Evolutionary conservation across 1,140 invertebrate genomes (phyloP).

Genomic region (Mylabris phalerata): DNA sequence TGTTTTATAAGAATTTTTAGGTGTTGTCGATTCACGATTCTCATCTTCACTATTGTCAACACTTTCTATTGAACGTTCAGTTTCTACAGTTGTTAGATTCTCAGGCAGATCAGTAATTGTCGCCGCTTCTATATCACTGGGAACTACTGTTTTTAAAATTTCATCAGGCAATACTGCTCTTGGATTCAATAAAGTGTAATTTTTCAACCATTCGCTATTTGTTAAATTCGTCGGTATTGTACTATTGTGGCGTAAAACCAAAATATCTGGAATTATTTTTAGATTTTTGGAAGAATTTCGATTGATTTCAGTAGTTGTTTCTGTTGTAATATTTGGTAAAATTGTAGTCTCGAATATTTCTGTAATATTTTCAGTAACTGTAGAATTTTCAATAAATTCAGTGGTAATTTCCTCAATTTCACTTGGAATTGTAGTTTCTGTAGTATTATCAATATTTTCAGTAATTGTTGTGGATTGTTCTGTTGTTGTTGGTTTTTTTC

Average conservation of each 20-base stretch:
- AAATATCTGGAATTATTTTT: constrained; percentile 32
- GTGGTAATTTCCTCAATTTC: constrained; percentile 15
- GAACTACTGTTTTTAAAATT: constrained; percentile 22
- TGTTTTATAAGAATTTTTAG: background rate
- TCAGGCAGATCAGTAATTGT: constrained; percentile 1
- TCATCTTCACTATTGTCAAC: background rate
- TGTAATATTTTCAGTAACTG: constrained; percentile 15
- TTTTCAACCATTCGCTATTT: constrained; percentile 28
- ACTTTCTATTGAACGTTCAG: background rate
- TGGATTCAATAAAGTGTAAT: constrained; percentile 16
- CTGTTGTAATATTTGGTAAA: background rate
- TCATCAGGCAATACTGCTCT: constrained; percentile 25
- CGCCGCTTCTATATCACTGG: constrained; percentile 22
- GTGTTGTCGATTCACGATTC: background rate
- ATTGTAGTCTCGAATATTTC: constrained; percentile 5
- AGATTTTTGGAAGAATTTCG: constrained; percentile 1
- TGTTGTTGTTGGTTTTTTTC: constrained; percentile 11
- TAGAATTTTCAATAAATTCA: background rate
- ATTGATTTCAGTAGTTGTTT: background rate
- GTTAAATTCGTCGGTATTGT: constrained; percentile 18
- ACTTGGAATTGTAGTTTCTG: constrained; percentile 5
- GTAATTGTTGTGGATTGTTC: background rate
- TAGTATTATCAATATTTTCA: constrained; percentile 3
- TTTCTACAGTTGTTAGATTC: background rate
- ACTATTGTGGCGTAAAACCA: constrained; percentile 24